Conservation (phyloP, 2,797 vertebrate genomes). For the Notamacropus eugenii region DNA sequence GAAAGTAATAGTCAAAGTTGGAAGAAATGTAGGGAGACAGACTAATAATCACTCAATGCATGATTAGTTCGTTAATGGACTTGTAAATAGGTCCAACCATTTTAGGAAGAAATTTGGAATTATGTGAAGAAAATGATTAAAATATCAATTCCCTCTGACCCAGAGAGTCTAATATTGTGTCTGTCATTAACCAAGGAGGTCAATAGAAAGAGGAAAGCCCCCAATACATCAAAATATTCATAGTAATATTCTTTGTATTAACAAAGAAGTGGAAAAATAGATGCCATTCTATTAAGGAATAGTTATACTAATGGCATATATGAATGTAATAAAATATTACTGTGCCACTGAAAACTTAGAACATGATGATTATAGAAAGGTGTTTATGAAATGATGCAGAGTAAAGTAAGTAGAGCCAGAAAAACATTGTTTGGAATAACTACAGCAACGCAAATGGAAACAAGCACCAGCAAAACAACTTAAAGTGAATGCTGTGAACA, state of each 20-base stretch:
- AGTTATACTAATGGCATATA: background rate
- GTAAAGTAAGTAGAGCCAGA: background rate
- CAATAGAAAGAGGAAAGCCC: background rate
- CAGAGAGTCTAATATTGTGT: background rate
- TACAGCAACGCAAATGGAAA: background rate
- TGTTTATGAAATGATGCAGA: background rate
- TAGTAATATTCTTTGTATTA: background rate
- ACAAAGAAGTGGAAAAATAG: background rate
- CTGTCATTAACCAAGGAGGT: background rate
- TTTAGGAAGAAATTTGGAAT: background rate
- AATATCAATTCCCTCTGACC: background rate
- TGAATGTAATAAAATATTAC: background rate
- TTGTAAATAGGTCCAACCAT: background rate
- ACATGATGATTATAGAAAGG: background rate
- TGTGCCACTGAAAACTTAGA: background rate
- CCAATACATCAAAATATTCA: background rate
- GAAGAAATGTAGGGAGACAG: background rate
- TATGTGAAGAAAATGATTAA: background rate
- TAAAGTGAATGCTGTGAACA: background rate
- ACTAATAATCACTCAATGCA: background rate
- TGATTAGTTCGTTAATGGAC: background rate
- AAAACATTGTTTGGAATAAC: background rate
- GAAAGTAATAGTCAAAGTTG: background rate
- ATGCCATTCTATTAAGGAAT: background rate
- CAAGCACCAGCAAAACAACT: background rate